Base-by-base conservation (phyloP, 2,797 vertebrate species). In the Microhierax caerulescens region DNA sequence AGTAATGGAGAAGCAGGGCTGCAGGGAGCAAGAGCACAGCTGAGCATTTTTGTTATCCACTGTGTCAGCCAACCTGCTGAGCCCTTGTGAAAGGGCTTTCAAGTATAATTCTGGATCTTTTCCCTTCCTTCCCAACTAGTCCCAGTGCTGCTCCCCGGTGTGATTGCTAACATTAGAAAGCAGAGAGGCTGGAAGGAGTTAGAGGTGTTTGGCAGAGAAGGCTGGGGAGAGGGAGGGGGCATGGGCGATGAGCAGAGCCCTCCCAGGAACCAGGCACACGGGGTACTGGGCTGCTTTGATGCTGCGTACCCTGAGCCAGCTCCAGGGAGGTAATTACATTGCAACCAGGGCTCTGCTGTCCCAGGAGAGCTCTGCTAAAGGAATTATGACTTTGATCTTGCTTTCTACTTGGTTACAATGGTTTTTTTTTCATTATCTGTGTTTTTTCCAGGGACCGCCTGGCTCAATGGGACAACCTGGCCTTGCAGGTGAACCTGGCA, bases 401-500 rank as follows among this genome's bases (percentile, higher is more conserved):
- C 53, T 94, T 91, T 93, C 76, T 75, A 21, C 90, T 85, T 57
- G 3, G 17, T 82, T 86, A 97, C 93, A 95, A 92, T 94, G 80
- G 48, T 2, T 28, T 91, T 95, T 95, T 95, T 88, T 91, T 97
- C 80, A 87, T 88, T 61, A 56, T 85, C 34, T 59, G 64, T 41
- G 7, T 43, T 85, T 82, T 88, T 97, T 70, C 65, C 97, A 98
- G 98, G 97, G 98, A 93, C 98, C 97, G 0, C 98, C 97, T 19
- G 98, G 98, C 87, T 93, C 97, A 80, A 88, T 93, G 50, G 98
- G 98, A 93, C 98, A 98, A 61, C 97, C 96, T 37, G 98, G 98
- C 88, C 98, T 97, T 93, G 94, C 98, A 72, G 98, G 98, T 88
- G 98, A 98, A 99, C 98, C 99, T 95, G 99, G 99, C 45, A 98